Base-by-base conservation (phyloP, 2,797 vertebrate species). In the Mastacembelus armatus region DNA sequence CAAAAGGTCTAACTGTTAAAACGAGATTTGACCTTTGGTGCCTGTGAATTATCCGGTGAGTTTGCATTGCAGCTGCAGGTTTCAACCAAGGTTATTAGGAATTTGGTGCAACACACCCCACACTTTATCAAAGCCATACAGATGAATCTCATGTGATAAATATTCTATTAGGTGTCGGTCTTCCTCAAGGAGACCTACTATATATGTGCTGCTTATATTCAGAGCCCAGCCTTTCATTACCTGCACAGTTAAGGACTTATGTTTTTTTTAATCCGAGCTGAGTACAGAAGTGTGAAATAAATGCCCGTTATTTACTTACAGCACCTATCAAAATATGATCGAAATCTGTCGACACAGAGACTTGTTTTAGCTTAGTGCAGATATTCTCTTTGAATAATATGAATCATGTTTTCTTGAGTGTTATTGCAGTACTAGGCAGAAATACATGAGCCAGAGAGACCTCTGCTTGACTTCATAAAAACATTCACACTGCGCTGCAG, bases 111-210 rank as follows among this genome's bases (percentile, higher is more conserved):
- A 62, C 78, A 47, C 32, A 61, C 49, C 57, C 72, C 58, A 39
- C 54, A 43, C 66, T 84, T 71, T 71, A 83, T 90, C 70, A 81
- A 67, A 78, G 83, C 58, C 66, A 62, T 39, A 67, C 48, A 87
- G 77, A 86, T 74, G 44, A 86, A 80, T 80, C 77, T 68, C 2
- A 19, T 22, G 38, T 81, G 80, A 83, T 92, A 75, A 88, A 91
- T 92, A 85, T 90, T 90, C 77, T 71, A 86, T 84, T 44, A 72
- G 55, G 50, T 48, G n/a, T 49, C 43, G 57, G 66, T 64, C 56
- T 80, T 58, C 70, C 49, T 83, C 60, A 51, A 71, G 58, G 70
- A 83, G 42, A 74, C 51, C 40, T 42, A 42, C 39, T 42, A n/a
- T 42, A 40, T 66, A 58, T 75, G 69, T 55, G 57, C 47, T 36